These are phyloP conservation scores for Orcinus orca DNA, from an alignment of 2,113 vertebrate genomes.

Conservation along the genomic window DNA sequence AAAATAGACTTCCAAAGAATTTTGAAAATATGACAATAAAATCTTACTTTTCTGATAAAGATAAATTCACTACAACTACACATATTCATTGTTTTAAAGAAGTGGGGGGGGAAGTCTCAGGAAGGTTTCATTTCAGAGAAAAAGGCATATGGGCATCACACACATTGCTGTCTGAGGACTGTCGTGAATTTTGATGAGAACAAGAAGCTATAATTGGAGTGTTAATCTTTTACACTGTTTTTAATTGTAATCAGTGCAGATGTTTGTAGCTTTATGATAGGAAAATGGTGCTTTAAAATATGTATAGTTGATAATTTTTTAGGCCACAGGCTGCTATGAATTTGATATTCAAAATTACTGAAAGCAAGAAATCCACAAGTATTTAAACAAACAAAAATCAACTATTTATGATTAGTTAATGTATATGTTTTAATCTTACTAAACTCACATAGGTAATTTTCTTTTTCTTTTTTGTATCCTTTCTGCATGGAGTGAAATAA, in stretches of 20 bases:
- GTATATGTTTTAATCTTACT: not conserved
- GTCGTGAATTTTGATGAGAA: slow-evolving; percentile 72
- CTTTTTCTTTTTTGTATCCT: not conserved
- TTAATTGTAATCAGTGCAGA: slow-evolving; percentile 73
- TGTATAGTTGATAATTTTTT: slow-evolving; percentile 37
- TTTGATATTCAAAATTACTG: slow-evolving; percentile 24
- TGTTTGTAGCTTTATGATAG: slow-evolving; percentile 61
- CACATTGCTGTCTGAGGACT: not conserved
- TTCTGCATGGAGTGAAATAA: slow-evolving; percentile 14
- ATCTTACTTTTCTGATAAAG: slow-evolving; percentile 28
- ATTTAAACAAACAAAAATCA: slow-evolving; percentile 35
- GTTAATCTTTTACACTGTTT: slow-evolving; percentile 69
- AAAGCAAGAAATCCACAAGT: slow-evolving; percentile 22
- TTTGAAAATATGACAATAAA: not conserved
- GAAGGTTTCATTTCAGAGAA: slow-evolving; percentile 36
- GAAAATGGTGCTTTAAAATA: slow-evolving; percentile 15
- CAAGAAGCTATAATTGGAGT: slow-evolving; percentile 65
- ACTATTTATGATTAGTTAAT: not conserved
- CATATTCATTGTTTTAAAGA: slow-evolving; percentile 27
- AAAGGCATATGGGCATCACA: slow-evolving; percentile 37
- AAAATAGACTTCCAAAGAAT: not conserved
- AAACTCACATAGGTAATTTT: not conserved
- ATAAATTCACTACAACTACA: not conserved
- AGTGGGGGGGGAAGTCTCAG: not conserved
- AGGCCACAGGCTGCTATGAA: slow-evolving; percentile 24